Conservation (phyloP, 2,113 vertebrate species). For the Periophthalmus modestus region DNA sequence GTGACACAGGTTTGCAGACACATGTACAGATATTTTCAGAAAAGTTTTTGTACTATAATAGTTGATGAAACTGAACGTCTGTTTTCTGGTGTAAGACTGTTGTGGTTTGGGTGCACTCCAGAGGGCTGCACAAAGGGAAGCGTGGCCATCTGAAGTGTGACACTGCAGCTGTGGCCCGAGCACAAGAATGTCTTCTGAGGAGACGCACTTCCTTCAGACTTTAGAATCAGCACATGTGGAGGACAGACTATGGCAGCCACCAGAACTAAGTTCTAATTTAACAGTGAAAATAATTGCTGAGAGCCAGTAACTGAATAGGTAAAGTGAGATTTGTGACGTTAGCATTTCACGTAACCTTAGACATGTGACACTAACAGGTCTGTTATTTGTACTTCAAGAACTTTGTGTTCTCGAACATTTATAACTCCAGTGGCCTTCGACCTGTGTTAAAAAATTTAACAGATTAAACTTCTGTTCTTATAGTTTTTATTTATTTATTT, state of each 20-base stretch:
- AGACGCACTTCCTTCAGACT: slow-evolving; percentile 67
- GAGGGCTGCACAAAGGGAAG: slow-evolving; percentile 86
- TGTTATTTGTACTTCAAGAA: slow-evolving; percentile 4
- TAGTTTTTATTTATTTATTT: background rate
- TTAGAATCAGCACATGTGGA: slow-evolving; percentile 82
- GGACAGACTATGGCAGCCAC: slow-evolving; percentile 85
- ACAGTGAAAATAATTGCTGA: background rate
- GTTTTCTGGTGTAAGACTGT: slow-evolving; percentile 89
- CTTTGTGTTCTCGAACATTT: slow-evolving; percentile 4
- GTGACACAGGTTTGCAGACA: slow-evolving; percentile 35
- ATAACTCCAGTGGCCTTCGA: background rate
- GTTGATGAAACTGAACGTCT: slow-evolving; percentile 56
- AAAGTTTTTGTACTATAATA: background rate
- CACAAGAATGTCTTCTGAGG: slow-evolving; percentile 82
- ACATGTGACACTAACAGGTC: slow-evolving; percentile 9
- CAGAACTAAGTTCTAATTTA: background rate
- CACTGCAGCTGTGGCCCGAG: slow-evolving; percentile 84
- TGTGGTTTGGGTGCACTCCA: slow-evolving; percentile 90
- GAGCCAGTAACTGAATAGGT: slow-evolving; percentile 4
- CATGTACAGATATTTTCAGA: background rate
- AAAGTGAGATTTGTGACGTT: slow-evolving; percentile 10
- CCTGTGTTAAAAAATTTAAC: background rate
- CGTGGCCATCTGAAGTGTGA: slow-evolving; percentile 88
- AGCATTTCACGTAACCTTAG: slow-evolving; percentile 9
- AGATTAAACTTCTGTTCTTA: background rate